A percentile compares a stretch with the other conserved stretches of the same genome.
These are phyloP conservation scores for Rhysida immarginata DNA, from an alignment of 1,140 invertebrate species.

Conservation along the genomic window DNA sequence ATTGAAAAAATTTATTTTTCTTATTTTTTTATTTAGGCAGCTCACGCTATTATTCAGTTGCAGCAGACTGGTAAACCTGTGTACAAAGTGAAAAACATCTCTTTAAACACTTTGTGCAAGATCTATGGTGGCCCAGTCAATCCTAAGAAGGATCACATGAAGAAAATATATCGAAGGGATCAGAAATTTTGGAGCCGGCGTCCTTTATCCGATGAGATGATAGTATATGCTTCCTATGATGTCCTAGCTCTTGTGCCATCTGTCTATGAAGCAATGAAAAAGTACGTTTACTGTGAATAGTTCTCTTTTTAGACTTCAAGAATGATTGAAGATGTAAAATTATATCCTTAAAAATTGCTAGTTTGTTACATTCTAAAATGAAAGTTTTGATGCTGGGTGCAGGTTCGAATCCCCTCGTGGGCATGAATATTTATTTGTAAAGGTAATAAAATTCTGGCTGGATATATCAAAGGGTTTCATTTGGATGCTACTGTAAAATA, in stretches of 20 bases:
- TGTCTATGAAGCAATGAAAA: constrained; percentile 59
- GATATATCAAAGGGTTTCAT: too few species aligned
- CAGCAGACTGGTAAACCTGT: constrained; percentile 81
- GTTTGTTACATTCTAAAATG: too few species aligned
- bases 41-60: constrained; percentile 77
- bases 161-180: constrained; percentile 64
- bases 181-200: constrained; percentile 79
- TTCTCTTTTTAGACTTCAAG: too few species aligned
- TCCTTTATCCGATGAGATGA: constrained; percentile 79
- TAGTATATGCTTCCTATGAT: constrained; percentile 76
- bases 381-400: too few species aligned
- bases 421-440: too few species aligned
- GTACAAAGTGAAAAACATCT: constrained; percentile 83
- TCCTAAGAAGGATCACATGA: constrained; percentile 63
- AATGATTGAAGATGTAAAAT: too few species aligned
- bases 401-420: too few species aligned
- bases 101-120: constrained; percentile 74
- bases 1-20: background rate
- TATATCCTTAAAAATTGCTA: too few species aligned
- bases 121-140: constrained; percentile 68
- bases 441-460: too few species aligned
- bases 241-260: constrained; percentile 71
- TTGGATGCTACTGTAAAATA: too few species aligned
- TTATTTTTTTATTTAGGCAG: constrained; percentile 42
- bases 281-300: too few species aligned